These are phyloP conservation scores for Hydra vulgaris DNA, from an alignment of 30 jellyfish, hydroid and myxozoan genomes.

Conservation along the genomic window DNA sequence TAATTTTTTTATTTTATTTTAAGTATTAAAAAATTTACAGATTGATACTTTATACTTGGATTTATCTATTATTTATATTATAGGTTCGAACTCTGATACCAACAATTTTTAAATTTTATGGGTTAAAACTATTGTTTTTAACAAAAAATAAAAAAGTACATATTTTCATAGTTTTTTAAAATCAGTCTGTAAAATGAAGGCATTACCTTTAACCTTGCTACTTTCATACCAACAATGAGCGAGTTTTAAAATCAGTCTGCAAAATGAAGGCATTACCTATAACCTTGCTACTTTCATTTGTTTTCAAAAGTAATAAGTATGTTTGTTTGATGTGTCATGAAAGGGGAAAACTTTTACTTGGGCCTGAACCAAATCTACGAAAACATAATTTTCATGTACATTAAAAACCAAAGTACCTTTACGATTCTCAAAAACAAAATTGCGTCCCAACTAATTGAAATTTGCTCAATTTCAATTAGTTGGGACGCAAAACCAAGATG, in stretches of 20 bases:
- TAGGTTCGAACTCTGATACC: not conserved
- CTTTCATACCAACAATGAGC: not conserved
- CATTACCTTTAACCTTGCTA: too few relatives aligned
- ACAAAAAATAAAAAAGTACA: too few relatives aligned
- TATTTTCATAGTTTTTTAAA: too few relatives aligned
- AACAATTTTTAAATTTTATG: too few relatives aligned
- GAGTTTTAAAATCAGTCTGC: not conserved
- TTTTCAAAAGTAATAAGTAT: not conserved
- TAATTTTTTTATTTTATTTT: too few relatives aligned
- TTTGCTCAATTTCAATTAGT: too few relatives aligned
- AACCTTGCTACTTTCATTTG: not conserved
- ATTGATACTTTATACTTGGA: not conserved
- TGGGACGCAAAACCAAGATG: not conserved
- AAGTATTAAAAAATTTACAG: too few relatives aligned
- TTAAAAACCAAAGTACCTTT: not conserved
- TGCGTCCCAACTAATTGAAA: not conserved
- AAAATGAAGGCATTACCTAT: not conserved
- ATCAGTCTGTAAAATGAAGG: too few relatives aligned
- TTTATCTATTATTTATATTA: not conserved
- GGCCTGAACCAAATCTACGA: not conserved
- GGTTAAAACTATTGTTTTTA: too few relatives aligned
- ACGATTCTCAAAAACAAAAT: not conserved
- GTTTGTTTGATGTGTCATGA: not conserved
- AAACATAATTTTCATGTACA: not conserved
- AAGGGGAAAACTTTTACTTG: not conserved